A percentile compares a stretch with the other conserved stretches of the same genome.
Conservation (phyloP, 1,140 invertebrate genomes). For the Drosophila novamexicana region DNA sequence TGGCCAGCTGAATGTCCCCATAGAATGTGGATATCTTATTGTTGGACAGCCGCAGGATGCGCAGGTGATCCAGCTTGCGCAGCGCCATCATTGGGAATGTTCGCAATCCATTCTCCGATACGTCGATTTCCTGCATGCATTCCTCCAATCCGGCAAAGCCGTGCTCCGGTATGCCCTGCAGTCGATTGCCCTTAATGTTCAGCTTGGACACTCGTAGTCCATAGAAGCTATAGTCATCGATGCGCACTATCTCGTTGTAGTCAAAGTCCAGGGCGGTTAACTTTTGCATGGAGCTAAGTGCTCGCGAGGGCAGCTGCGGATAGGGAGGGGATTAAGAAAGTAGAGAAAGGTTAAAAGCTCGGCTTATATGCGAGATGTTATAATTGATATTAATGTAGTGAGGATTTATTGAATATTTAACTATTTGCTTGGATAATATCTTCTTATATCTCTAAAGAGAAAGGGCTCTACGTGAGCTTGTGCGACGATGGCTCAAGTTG, state of each 20-base stretch:
- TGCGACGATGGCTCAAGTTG: no score
- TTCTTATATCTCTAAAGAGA: no score
- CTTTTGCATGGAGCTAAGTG: constrained; percentile 89
- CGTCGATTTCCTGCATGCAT: constrained; percentile 91
- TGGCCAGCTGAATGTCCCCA: constrained; percentile 70
- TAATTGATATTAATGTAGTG: no score
- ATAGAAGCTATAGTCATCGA: constrained; percentile 94
- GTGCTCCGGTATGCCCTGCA: constrained; percentile 92
- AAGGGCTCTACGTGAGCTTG: no score
- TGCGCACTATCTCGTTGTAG: constrained; percentile 92
- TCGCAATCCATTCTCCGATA: constrained; percentile 93
- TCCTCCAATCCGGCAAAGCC: constrained; percentile 93
- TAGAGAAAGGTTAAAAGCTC: neutral
- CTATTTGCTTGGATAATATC: no score
- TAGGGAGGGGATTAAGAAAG: neutral
- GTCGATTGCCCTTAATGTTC: constrained; percentile 92
- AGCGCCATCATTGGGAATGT: constrained; percentile 92
- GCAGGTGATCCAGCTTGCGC: constrained; percentile 89
- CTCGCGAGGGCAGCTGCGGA: constrained; percentile 90
- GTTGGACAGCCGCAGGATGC: constrained; percentile 91
- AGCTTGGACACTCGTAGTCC: constrained; percentile 92
- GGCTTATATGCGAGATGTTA: neutral
- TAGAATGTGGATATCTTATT: constrained; percentile 89
- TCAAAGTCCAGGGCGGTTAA: constrained; percentile 93
- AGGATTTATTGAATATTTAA: no score